Base-by-base conservation (phyloP, 2,797 vertebrate genomes). In the Novumbra hubbsi region DNA sequence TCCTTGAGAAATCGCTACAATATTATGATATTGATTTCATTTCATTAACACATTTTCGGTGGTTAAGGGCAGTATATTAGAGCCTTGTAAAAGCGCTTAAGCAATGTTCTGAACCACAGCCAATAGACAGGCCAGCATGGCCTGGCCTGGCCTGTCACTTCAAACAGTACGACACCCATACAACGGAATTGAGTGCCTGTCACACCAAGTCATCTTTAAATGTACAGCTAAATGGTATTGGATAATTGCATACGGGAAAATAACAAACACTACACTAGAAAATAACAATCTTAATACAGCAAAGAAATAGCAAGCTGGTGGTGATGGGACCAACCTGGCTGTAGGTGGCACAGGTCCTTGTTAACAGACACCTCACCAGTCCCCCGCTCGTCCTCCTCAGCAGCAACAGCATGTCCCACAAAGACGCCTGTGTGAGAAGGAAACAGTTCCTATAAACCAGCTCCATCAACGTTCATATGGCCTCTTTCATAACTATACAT, bases 271-370 rank as follows among this genome's bases (percentile, higher is more conserved):
- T 65, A 14, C 12, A 17, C 4, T 30, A 17, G 27, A 57, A 60
- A 24, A 19, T 2, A 55, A 52, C 19, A 52, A 12, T 24, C 21
- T 60, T 60, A 12, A 60, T 27, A 60, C 55, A 60, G 7, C 2
- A 67, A 27, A 52, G 27, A 69, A 74, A 50, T 27, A 80, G 64
- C 4, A 49, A 12, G 49, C 5, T 24, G 27, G 17, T 30, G 68
- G 50, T 21, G 24, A 15, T 30, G 70, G 60, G 57, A 89, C 89
- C 72, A 82, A 92, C 90, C 91, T 92, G 83, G 69, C 67, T 83
- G 80, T 28, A 85, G 79, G 78, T 90, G 85, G 45, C 78, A 76
- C 71, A 68, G 78, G 72, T 73, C 77, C 79, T 83, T 83, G 73
- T 79, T 78, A 70, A 83, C 74, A 76, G 85, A 78, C 1, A 78